These are phyloP conservation scores for Panopea generosa DNA, from an alignment of 2,888 invertebrate genomes.

Conservation along the genomic window DNA sequence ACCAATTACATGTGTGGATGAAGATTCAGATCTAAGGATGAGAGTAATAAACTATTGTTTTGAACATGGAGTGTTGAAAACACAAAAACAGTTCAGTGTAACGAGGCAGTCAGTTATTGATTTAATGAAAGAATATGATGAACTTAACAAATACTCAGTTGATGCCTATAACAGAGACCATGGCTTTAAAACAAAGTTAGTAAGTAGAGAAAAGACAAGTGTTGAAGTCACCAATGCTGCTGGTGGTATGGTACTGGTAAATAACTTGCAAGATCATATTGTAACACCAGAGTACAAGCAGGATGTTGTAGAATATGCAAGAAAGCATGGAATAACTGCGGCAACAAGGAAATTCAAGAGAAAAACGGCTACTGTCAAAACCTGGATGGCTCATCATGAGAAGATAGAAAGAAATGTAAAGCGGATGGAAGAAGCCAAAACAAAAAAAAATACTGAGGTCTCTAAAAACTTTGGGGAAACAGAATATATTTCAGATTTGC, in stretches of 20 bases:
- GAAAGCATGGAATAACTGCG: slow-evolving; percentile 57
- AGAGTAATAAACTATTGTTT: slow-evolving; percentile 49
- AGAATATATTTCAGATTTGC: neutral
- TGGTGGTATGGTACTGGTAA: slow-evolving; percentile 30
- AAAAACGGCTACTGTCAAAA: slow-evolving; percentile 46
- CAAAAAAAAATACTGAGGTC: too few relatives aligned
- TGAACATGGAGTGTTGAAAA: slow-evolving; percentile 55
- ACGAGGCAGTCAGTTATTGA: slow-evolving; percentile 56
- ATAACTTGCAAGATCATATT: slow-evolving; percentile 53
- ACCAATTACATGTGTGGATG: slow-evolving; percentile 9
- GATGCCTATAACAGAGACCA: slow-evolving; percentile 28
- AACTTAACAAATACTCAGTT: slow-evolving; percentile 36
- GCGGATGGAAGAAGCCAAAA: neutral
- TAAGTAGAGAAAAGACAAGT: slow-evolving; percentile 59
- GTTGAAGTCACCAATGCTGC: slow-evolving; percentile 39
- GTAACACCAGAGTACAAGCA: slow-evolving; percentile 56
- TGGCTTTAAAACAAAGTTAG: slow-evolving; percentile 41
- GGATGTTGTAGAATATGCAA: slow-evolving; percentile 56
- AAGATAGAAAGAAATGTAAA: slow-evolving; percentile 26
- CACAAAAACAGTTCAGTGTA: slow-evolving; percentile 51
- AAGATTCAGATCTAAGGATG: slow-evolving; percentile 38
- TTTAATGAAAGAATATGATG: slow-evolving; percentile 59
- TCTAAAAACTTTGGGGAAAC: too few relatives aligned
- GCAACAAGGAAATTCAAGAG: slow-evolving; percentile 53
- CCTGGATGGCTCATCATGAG: slow-evolving; percentile 43